Evolutionary conservation across 2,113 vertebrate species (phyloP).

Genomic region (Halcyon senegalensis): DNA sequence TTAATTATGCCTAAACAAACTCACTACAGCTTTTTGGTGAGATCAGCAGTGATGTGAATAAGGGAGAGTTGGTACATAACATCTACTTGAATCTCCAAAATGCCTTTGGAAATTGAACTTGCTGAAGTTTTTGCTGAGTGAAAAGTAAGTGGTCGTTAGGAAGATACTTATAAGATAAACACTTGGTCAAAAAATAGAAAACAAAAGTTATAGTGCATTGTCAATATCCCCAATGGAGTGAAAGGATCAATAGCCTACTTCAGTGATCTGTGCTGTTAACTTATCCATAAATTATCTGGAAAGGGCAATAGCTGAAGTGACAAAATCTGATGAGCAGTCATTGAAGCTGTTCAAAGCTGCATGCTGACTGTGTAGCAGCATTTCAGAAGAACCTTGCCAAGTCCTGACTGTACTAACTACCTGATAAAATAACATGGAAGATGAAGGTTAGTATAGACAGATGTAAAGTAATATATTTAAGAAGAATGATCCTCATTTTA

Average conservation of each 20-base stretch:
- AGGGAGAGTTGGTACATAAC: background rate
- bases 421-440: background rate
- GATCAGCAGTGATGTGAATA: background rate
- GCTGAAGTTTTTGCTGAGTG: background rate
- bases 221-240: background rate
- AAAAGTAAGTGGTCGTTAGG: background rate
- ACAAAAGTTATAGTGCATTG: background rate
- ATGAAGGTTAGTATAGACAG: background rate
- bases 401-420: background rate
- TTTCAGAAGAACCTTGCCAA: background rate
- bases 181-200: background rate
- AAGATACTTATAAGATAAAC: background rate
- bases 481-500: background rate
- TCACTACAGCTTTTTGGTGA: background rate
- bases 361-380: background rate
- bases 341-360: background rate
- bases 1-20: background rate
- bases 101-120: background rate
- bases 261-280: background rate
- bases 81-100: background rate
- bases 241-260: background rate
- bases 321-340: background rate
- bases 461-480: background rate
- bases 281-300: background rate
- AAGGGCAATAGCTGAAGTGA: background rate